Evolutionary conservation across 2,113 vertebrate species (phyloP), one percentile per base, ranked within the genome.

Genomic region (Glareola pratincola): DNA sequence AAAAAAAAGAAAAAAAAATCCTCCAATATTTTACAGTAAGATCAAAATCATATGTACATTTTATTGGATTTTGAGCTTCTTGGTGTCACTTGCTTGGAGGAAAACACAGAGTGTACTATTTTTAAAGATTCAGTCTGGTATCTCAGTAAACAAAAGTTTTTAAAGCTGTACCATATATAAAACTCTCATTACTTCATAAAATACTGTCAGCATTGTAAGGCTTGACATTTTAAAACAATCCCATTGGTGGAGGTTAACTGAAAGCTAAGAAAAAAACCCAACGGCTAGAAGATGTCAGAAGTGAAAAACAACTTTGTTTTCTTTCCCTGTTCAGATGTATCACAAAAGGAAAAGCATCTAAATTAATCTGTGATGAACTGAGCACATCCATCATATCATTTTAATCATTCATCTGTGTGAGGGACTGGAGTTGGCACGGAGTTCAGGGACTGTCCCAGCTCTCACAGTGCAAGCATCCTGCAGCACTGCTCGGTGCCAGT

Each of bases 301-400:
- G 89, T 91, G 95, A 95, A 95, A 94, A 96, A 75, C 69, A 79
- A 57, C 88, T 91, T 87, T 94, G 80, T 91, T 95, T 97, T 95
- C 80, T 60, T 96, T 92, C 83, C 26, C n/a, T 81, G 27, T 63
- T 92, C 73, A 50, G 68, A 84, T 32, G 23, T 48, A 62, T 88
- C 53, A 66, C 85, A 79, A 92, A 95, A 95, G 73, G 32, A 85
- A 95, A 92, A 92, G 21, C 59, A 92, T 92, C 57, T 85, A 53
- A 94, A 94, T 76, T 79, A 54, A 90, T 87, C 74, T 62, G 29
- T 57, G 63, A 54, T 43, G 77, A 95, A 43, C 81, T 26, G 22
- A 97, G 50, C 32, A 57, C 75, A 92, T 91, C 84, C 94, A 71
- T 89, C 71, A 72, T n/a, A 48, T 53, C 1, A 45, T 71, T 86